A percentile compares a stretch with the other conserved stretches of the same genome.
Conservation (phyloP, 2,888 invertebrate species). For the Cheilosia pagana region DNA sequence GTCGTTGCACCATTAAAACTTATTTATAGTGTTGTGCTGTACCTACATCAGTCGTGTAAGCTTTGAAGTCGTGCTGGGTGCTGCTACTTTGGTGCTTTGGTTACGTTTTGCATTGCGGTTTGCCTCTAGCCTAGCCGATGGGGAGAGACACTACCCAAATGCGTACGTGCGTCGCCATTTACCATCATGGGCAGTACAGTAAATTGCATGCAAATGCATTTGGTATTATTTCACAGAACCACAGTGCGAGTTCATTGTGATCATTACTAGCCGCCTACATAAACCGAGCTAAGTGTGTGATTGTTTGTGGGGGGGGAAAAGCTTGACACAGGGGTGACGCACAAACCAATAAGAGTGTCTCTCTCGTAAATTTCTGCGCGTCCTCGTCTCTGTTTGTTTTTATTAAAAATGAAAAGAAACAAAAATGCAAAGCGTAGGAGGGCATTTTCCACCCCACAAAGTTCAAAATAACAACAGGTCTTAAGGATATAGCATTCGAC, state of each 20-base stretch:
- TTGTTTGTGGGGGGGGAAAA: constrained; percentile 34
- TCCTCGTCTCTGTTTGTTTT: constrained; percentile 50
- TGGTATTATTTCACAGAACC: constrained; percentile 33
- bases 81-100: constrained; percentile 16
- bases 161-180: constrained; percentile 58
- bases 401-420: constrained; percentile 21
- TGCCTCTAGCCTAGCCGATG: neutral
- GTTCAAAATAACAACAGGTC: constrained; percentile 46
- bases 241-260: constrained; percentile 64
- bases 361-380: constrained; percentile 53
- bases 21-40: constrained; percentile 56
- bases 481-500: constrained; percentile 2
- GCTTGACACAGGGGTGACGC: constrained; percentile 64
- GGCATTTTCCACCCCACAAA: neutral
- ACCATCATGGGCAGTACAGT: constrained; percentile 21
- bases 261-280: constrained; percentile 41
- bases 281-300: neutral
- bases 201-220: constrained; percentile 52
- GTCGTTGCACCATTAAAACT: constrained; percentile 55
- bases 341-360: constrained; percentile 13
- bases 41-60: constrained; percentile 32
- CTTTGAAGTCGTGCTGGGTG: constrained; percentile 38
- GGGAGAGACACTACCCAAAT: constrained; percentile 11
- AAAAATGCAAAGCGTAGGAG: neutral
- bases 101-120: constrained; percentile 30